phyloP scores from a whole-genome alignment of 2,113 vertebrate species.

The Eulemur macaco region DNA sequence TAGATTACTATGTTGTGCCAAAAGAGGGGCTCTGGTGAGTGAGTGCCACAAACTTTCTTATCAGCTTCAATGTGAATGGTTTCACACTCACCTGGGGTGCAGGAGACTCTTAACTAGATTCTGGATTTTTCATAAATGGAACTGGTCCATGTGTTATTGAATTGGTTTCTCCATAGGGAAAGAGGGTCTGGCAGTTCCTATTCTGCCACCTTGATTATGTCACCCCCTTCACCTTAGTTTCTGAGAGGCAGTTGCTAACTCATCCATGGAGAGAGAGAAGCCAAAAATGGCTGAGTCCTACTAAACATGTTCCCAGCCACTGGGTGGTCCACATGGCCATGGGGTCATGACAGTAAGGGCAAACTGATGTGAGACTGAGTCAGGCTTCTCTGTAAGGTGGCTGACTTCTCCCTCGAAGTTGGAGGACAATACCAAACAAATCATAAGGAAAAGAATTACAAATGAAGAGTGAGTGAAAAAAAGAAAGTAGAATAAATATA shows the following conservation, averaged over 20 bases:
- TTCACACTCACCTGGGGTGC: background rate
- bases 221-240: background rate
- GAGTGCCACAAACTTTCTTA: background rate
- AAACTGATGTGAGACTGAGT: background rate
- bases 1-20: background rate
- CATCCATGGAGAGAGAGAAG: background rate
- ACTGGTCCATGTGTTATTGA: background rate
- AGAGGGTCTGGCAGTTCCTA: background rate
- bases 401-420: background rate
- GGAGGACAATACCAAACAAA: background rate
- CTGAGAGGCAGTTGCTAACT: background rate
- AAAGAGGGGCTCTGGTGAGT: too few species aligned
- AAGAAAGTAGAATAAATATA: background rate
- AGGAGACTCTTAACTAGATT: background rate
- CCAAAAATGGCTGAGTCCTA: background rate
- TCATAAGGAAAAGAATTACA: background rate
- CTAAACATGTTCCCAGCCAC: background rate
- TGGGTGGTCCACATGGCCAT: background rate
- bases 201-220: background rate
- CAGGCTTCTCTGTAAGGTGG: background rate
- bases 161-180: background rate
- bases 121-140: background rate
- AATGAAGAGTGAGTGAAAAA: background rate
- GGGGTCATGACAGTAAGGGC: background rate
- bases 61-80: background rate